phyloP scores from a whole-genome alignment of 2,888 invertebrate species.

The Epinotia bilunana region DNA sequence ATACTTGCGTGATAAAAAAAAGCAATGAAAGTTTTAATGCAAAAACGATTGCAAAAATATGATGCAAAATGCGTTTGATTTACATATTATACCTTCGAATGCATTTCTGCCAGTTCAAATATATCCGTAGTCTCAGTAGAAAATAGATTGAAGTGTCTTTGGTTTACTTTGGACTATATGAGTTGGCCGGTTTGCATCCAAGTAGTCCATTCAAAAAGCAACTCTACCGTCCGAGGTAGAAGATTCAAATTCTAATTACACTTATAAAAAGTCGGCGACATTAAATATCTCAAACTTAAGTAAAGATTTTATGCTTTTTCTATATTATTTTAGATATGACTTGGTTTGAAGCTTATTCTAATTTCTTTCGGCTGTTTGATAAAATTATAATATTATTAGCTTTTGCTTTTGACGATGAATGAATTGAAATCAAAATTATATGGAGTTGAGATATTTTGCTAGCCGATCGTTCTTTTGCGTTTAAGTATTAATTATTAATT shows the following conservation, averaged over 20 bases:
- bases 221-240: too few relatives aligned
- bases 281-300: too few relatives aligned
- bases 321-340: not conserved
- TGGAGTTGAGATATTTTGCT: not conserved
- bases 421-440: not conserved
- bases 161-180: not conserved
- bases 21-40: too few relatives aligned
- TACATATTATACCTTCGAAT: constrained; percentile 26
- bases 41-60: too few relatives aligned
- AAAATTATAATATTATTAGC: constrained; percentile 21
- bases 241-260: too few relatives aligned
- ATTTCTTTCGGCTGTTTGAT: constrained; percentile 2
- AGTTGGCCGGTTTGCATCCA: too few relatives aligned
- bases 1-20: too few relatives aligned
- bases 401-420: not conserved
- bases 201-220: too few relatives aligned
- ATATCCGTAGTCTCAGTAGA: not conserved
- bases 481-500: too few relatives aligned
- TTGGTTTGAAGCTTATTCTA: constrained; percentile 21
- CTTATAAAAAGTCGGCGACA: too few relatives aligned
- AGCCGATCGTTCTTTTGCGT: too few relatives aligned
- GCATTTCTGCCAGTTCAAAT: constrained; percentile 9
- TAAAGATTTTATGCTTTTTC: not conserved
- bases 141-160: not conserved
- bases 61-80: constrained; percentile 19